Evolutionary conservation across 2,797 vertebrate genomes (phyloP), one percentile per base, ranked within the genome.

Genomic region (Cryptoprocta ferox): DNA sequence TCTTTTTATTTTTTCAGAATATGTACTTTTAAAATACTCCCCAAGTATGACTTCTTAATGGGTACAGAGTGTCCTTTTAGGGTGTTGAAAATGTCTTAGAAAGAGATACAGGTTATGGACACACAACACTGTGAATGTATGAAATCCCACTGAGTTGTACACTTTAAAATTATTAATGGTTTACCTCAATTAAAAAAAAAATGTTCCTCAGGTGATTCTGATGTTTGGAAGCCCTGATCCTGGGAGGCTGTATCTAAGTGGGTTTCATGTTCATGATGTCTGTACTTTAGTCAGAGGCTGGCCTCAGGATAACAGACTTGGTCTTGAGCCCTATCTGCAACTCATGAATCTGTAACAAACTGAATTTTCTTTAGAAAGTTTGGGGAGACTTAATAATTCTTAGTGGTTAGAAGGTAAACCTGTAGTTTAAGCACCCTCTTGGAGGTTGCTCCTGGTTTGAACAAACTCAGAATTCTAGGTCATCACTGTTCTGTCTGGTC

Each of bases 351-450:
- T 87, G 32, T 56, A 88, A 66, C 28, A 70, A 56, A 85, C 8
- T 68, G 50, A 88, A 75, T 65, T 83, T 93, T 94, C 65, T 75
- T 68, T 53, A 87, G 81, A 83, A 94, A 82, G 30, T 65, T 65
- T 66, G 28, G 70, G 42, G 4, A 93, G 37, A n/a, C 56, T 94
- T 63, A 63, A 71, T 3, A 48, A 28, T 30, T 84, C 90, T 63
- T 15, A 11, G 26, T 75, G 32, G 13, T 53, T 88, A 73, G 5
- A 56, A 76, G 35, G 35, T 63, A 68, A 71, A 24, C 48, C 68
- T 95, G 14, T 42, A 94, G 53, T 75, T 93, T 66, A 35, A 45
- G 32, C 68, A 35, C 15, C 30, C 3, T 80, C 39, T 68, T 76
- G 30, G 32, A 70, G 28, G 45, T 42, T 76, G 66, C 2, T 42